phyloP scores from a whole-genome alignment of 1,140 invertebrate species.

The Trichoplusia ni region DNA sequence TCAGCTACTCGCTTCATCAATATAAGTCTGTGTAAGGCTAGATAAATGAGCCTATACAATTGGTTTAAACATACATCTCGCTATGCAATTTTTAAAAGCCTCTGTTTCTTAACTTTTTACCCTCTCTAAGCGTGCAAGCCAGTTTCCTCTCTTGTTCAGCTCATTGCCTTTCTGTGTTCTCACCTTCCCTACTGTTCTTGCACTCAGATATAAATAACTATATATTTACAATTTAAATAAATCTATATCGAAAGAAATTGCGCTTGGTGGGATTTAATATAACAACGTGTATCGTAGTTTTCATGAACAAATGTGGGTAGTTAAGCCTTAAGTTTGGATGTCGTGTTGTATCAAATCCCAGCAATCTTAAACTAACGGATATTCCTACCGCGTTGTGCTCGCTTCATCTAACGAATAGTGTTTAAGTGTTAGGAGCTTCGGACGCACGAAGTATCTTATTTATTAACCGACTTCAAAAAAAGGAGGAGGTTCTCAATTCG shows the following conservation, averaged over 20 bases:
- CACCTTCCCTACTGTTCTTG: conserved; percentile 33
- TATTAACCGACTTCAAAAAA: too few species aligned
- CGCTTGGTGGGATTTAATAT: background rate
- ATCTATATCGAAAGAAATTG: conserved; percentile 8
- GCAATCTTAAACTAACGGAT: background rate
- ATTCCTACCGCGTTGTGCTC: conserved; percentile 39
- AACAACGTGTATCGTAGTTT: background rate
- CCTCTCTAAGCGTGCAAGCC: conserved; percentile 8
- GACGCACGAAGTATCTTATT: too few species aligned
- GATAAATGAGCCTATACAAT: too few species aligned
- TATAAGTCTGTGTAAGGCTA: too few species aligned
- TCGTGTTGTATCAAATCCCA: too few species aligned
- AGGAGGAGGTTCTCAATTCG: too few species aligned
- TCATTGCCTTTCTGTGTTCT: conserved; percentile 69
- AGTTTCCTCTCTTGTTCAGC: conserved; percentile 35
- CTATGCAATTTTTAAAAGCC: too few species aligned
- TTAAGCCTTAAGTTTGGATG: too few species aligned
- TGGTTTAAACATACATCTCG: too few species aligned
- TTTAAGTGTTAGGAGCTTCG: conserved; percentile 3
- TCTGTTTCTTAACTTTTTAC: background rate
- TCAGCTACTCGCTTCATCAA: too few species aligned
- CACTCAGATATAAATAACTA: background rate
- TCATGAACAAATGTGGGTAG: background rate
- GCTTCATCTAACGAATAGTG: conserved; percentile 11
- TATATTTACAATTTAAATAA: conserved; percentile 13